These are phyloP conservation scores for Cecidostiba fungosa DNA, from an alignment of 2,888 invertebrate species.

Conservation along the genomic window DNA sequence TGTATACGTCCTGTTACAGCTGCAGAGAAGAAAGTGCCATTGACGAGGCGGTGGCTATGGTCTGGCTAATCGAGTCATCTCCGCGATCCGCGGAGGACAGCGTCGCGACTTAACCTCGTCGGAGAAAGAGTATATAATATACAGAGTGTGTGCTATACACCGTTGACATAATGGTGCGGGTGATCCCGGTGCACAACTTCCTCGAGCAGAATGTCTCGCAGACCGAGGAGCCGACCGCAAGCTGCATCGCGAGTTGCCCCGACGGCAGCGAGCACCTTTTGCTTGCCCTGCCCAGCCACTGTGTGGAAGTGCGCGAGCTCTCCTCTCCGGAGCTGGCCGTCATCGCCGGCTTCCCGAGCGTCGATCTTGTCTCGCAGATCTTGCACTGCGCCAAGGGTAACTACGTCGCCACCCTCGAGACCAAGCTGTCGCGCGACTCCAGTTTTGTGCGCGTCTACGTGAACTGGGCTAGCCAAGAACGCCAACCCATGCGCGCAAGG, in stretches of 20 bases:
- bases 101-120: constrained; percentile 21
- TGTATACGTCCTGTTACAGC: background rate
- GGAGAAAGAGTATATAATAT: background rate
- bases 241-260: constrained; percentile 82
- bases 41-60: constrained; percentile 11
- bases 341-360: constrained; percentile 86
- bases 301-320: constrained; percentile 84
- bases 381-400: constrained; percentile 87
- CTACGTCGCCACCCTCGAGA: constrained; percentile 86
- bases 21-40: background rate
- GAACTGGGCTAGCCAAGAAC: constrained; percentile 84
- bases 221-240: constrained; percentile 85
- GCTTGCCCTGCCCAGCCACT: constrained; percentile 84
- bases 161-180: constrained; percentile 83
- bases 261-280: constrained; percentile 81
- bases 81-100: background rate
- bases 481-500: constrained; percentile 84
- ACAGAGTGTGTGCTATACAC: background rate
- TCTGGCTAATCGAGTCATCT: constrained; percentile 23
- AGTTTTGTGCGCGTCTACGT: constrained; percentile 87
- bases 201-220: constrained; percentile 85
- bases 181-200: constrained; percentile 87
- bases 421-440: constrained; percentile 79
- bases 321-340: constrained; percentile 77
- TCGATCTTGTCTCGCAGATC: constrained; percentile 86